Base-by-base conservation (phyloP, 2,888 invertebrate species). In the Colostygia pectinataria region DNA sequence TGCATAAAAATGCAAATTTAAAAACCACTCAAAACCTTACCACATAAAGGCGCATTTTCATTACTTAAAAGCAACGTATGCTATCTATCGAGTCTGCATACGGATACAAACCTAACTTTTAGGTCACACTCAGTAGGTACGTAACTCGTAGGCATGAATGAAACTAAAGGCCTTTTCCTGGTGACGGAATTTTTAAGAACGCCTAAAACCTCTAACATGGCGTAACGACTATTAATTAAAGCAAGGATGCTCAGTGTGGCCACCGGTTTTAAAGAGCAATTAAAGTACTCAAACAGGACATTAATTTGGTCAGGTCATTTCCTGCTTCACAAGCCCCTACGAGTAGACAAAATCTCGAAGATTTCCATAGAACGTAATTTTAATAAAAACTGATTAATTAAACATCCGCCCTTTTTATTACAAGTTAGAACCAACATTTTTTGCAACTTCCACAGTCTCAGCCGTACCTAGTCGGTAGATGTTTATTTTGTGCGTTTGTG, bases 1-100 rank as follows among this genome's bases (percentile, higher is more conserved):
- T 40, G 36, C 36, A 53, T 44, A 44, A 47, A 53, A 32, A 53
- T 53, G 52, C 43, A 47, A 47, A 46, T 47, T 43, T 43, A n/a
- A 43, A 46, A 49, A 43, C 38, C 49, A 42, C 42, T 42, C 31
- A 24, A 37, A 36, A 20, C 13, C 36, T 32, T 32, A 9, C 4
- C 33, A 1, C 2, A 9, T 9, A 18, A 33, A 20, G 6, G 20
- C 9, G 9, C 18, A n/a, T 34, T 34, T 27, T 2, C 4, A 33
- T 33, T 31, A 33, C 10, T 7, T 8, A 12, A 38, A 15, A 4
- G 9, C 9, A 32, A 9, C 32, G 9, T 2, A 1, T 9, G 9
- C n/a, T 13, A 3, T 18, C 18, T 18, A 18, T 18, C 4, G 18
- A 3, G 2, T 4, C 18, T 18, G 18, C 18, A 18, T 18, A 18